Evolutionary conservation across 2,888 invertebrate genomes (phyloP).

Genomic region (Ceraclea dissimilis): DNA sequence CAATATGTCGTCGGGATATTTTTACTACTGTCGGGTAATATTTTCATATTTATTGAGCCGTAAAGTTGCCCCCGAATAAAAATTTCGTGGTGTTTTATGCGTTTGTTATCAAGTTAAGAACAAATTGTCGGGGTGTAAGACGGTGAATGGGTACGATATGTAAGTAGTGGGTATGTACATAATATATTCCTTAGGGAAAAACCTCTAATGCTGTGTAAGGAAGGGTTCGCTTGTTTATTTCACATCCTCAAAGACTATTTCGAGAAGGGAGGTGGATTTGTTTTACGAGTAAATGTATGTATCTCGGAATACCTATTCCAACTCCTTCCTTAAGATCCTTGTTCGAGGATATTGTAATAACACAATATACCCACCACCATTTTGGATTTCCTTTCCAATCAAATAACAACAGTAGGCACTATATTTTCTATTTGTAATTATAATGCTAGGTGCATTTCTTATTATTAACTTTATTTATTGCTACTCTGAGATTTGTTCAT

Average conservation of each 20-base stretch:
- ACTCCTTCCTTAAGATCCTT: not conserved
- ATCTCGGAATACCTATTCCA: not conserved
- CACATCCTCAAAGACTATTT: not conserved
- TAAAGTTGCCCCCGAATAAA: conserved; percentile 25
- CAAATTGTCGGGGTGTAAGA: conserved; percentile 11
- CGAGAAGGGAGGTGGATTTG: not conserved
- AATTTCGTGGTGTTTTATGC: conserved; percentile 25
- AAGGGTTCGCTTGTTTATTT: conserved; percentile 2
- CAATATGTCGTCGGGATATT: conserved; percentile 5
- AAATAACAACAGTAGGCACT: too few species aligned
- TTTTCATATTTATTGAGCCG: conserved; percentile 25
- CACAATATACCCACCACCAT: not conserved
- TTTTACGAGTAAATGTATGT: not conserved
- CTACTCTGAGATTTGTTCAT: too few species aligned
- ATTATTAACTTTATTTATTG: too few species aligned
- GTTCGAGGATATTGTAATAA: too few species aligned
- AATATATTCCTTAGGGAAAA: not conserved
- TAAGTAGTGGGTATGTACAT: not conserved
- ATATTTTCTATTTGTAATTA: too few species aligned
- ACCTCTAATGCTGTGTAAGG: not conserved
- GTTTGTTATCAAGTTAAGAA: conserved; percentile 26
- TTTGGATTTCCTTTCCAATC: not conserved
- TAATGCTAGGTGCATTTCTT: too few species aligned
- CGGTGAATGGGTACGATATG: not conserved
- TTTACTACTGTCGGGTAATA: conserved; percentile 16